Percentiles rank a stretch among this genome's conserved stretches.
Evolutionary conservation across 2,888 invertebrate species (phyloP).

Genomic region (Thereva unica): DNA sequence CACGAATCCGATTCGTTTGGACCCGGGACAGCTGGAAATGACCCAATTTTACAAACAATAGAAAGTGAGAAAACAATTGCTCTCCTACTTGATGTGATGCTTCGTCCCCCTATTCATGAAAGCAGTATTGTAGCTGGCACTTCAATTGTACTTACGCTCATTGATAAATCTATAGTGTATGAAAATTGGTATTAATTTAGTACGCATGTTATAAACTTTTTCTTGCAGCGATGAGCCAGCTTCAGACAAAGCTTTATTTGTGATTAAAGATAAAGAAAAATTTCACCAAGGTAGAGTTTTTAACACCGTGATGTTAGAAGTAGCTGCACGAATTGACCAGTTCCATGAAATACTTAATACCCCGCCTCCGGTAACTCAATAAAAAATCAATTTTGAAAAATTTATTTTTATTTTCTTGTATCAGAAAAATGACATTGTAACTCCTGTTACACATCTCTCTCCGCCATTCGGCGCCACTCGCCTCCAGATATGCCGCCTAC

Average conservation of each 20-base stretch:
- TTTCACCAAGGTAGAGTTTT: constrained; percentile 66
- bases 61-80: constrained; percentile 70
- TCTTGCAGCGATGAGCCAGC: constrained; percentile 54
- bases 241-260: constrained; percentile 50
- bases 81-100: constrained; percentile 74
- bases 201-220: constrained; percentile 1
- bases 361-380: constrained; percentile 60
- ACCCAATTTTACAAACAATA: constrained; percentile 73
- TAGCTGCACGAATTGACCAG: constrained; percentile 69
- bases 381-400: background rate
- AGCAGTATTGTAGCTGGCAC: constrained; percentile 79
- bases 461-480: constrained; percentile 80
- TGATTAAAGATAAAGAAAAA: constrained; percentile 58
- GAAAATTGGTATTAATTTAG: background rate
- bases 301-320: constrained; percentile 66
- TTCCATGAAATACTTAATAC: constrained; percentile 68
- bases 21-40: constrained; percentile 57
- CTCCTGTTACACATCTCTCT: constrained; percentile 71
- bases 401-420: background rate
- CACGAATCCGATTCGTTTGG: constrained; percentile 61
- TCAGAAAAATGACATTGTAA: constrained; percentile 67
- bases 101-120: constrained; percentile 68
- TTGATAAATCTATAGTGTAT: constrained; percentile 58
- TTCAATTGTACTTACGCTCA: constrained; percentile 74
- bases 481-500: constrained; percentile 77